Evolutionary conservation across 2,888 invertebrate genomes (phyloP), one percentile per base, ranked within the genome.

Genomic region (Timandra comae): DNA sequence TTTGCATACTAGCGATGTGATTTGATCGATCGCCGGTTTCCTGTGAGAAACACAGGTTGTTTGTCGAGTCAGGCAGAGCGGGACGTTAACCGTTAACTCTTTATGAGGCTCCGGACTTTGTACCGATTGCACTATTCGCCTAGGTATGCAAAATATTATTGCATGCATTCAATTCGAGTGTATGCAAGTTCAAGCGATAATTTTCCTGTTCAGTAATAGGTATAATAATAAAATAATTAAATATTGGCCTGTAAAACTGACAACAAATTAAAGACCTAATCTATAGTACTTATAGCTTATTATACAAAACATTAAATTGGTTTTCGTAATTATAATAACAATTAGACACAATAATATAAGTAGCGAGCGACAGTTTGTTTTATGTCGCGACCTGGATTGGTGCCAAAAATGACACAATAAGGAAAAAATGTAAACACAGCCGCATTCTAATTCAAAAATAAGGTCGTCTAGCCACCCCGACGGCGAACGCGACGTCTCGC

Each of bases 341-440:
- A n/a, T n/a, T n/a, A n/a, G n/a, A 41, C 36, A 41, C 36, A 41
- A 40, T 40, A 38, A 36, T 42, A 42, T 28, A 37, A 56, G 61
- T 61, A 54, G n/a, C 56, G 62, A 65, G 59, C 52, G 55, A 48
- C 51, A 62, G 65, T 66, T 52, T 67, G 65, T 69, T 68, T 63
- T 71, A 66, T 67, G 70, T 63, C 61, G 59, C 69, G 63, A 67
- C 65, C 68, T 79, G 78, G 79, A 74, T 61, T 58, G 44, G 48
- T 52, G 80, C 78, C 81, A 80, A 71, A 69, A 73, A 69, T 79
- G 71, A 71, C 75, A 77, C 75, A 78, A 79, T 77, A 75, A 69
- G 66, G 70, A 66, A 75, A 74, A 77, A 74, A 78, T 78, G 76
- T 81, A 80, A 81, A 81, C 78, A 79, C 70, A 75, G 71, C 63